Conservation (phyloP, 2,888 invertebrate species). For the Hemistola chrysoprasaria region DNA sequence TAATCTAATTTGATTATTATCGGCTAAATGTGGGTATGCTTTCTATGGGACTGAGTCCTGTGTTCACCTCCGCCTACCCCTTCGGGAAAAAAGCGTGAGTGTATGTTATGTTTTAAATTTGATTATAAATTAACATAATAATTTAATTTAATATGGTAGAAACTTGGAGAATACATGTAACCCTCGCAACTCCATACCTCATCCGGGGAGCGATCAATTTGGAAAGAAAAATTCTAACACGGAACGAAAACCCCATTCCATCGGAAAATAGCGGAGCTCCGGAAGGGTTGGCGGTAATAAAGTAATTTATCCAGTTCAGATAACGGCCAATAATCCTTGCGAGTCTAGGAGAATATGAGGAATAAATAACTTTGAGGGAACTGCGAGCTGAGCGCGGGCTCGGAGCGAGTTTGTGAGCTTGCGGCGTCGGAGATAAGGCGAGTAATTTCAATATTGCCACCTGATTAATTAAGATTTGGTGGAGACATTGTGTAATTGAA, state of each 20-base stretch:
- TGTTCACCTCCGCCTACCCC: no score
- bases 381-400: slow-evolving; percentile 1
- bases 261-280: slow-evolving; percentile 58
- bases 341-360: slow-evolving; percentile 32
- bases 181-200: slow-evolving; percentile 37
- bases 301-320: slow-evolving; percentile 78
- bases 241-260: slow-evolving; percentile 59
- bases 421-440: slow-evolving; percentile 28
- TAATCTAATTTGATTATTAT: no score
- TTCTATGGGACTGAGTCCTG: no score
- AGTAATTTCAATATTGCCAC: slow-evolving; percentile 33
- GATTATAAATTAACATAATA: no score
- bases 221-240: slow-evolving; percentile 60
- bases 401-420: slow-evolving; percentile 4
- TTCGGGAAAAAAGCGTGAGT: no score
- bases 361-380: slow-evolving; percentile 22
- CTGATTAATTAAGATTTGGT: slow-evolving; percentile 34
- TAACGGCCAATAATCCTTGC: slow-evolving; percentile 71
- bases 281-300: slow-evolving; percentile 71
- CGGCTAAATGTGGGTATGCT: no score
- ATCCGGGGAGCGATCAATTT: slow-evolving; percentile 55
- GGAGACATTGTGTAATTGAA: slow-evolving; percentile 16
- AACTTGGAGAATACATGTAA: slow-evolving; percentile 21
- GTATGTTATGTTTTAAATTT: no score
- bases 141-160: slow-evolving; percentile 22